phyloP scores from a whole-genome alignment of 2,797 vertebrate genomes.

The Emys orbicularis region DNA sequence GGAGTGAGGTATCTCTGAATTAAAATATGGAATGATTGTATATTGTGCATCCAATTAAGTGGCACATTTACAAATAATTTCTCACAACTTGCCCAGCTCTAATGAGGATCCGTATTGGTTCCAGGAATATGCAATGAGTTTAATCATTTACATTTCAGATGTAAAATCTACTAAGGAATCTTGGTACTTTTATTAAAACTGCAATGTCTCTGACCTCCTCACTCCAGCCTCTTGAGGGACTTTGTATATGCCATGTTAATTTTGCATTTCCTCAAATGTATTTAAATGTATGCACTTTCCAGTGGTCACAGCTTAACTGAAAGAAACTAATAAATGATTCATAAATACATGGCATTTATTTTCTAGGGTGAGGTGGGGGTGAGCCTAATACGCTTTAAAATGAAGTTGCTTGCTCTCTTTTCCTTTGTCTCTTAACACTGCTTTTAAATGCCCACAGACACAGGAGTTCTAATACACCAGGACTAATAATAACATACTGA shows the following conservation, averaged over 20 bases:
- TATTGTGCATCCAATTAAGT: constrained; percentile 45
- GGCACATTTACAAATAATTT: constrained; percentile 53
- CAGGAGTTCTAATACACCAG: not conserved
- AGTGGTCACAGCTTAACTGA: not conserved
- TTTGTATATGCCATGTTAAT: constrained; percentile 10
- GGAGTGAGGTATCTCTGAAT: not conserved
- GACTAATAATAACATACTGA: not conserved
- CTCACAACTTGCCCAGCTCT: constrained; percentile 34
- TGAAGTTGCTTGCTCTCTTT: not conserved
- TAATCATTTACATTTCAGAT: constrained; percentile 33
- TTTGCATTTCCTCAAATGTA: constrained; percentile 47
- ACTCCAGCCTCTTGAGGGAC: not conserved
- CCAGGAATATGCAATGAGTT: not conserved
- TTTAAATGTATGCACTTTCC: constrained; percentile 62
- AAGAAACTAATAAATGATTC: constrained; percentile 45
- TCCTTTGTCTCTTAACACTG: not conserved
- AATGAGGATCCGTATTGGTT: constrained; percentile 23
- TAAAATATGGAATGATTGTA: constrained; percentile 11
- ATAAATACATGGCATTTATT: constrained; percentile 11
- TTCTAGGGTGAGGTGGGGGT: not conserved
- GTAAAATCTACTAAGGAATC: constrained; percentile 6
- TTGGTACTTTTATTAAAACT: constrained; percentile 15
- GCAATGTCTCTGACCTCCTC: not conserved
- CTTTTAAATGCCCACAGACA: not conserved
- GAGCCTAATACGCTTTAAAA: not conserved